phyloP scores from a whole-genome alignment of 1,140 invertebrate genomes.

The Solenopsis fugax region DNA sequence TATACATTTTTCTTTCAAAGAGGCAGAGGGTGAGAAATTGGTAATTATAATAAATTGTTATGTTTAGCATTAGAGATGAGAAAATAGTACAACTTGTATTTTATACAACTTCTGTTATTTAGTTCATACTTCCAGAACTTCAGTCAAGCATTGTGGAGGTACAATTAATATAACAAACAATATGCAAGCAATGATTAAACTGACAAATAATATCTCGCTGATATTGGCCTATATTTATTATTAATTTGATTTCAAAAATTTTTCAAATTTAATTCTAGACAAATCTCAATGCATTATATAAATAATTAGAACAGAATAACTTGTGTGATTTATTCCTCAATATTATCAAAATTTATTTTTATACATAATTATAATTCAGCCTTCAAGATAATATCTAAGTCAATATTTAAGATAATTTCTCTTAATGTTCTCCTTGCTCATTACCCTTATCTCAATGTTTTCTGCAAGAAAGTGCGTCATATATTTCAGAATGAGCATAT shows the following conservation, averaged over 20 bases:
- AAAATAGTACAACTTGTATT: background rate
- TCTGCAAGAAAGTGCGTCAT: background rate
- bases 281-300: background rate
- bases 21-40: background rate
- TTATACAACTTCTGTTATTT: background rate
- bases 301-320: background rate
- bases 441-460: constrained; percentile 26
- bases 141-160: no score
- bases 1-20: background rate
- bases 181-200: no score
- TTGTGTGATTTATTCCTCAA: constrained; percentile 1
- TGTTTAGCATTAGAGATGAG: background rate
- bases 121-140: background rate
- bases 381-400: no score
- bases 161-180: no score
- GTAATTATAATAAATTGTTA: constrained; percentile 4
- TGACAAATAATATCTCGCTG: no score
- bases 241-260: background rate
- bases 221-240: no score
- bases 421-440: background rate
- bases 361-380: background rate
- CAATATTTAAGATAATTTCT: background rate
- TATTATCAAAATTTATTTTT: constrained; percentile 16
- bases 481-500: background rate
- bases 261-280: background rate